phyloP scores from a whole-genome alignment of 2,888 invertebrate genomes.

The Cartodere bifasciata region DNA sequence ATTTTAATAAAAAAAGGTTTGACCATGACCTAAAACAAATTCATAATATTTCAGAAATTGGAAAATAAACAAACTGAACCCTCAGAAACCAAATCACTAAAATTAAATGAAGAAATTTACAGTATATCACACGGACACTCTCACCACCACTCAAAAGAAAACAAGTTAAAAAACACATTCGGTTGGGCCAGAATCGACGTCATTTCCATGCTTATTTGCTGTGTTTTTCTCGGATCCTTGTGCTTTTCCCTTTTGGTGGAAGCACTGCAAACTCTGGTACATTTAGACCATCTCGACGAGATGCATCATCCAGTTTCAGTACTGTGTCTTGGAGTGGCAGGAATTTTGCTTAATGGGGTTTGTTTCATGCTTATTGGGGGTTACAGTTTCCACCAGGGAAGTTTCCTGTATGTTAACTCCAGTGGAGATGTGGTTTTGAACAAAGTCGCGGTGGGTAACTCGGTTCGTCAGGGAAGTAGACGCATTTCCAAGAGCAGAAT shows the following conservation, averaged over 20 bases:
- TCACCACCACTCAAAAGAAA: too few species aligned
- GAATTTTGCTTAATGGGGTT: conserved; percentile 61
- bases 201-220: conserved; percentile 68
- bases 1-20: too few species aligned
- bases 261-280: conserved; percentile 66
- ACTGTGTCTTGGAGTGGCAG: conserved; percentile 54
- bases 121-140: too few species aligned
- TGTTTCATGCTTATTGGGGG: conserved; percentile 74
- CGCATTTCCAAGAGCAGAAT: conserved; percentile 36
- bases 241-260: conserved; percentile 72
- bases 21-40: too few species aligned
- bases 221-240: conserved; percentile 70
- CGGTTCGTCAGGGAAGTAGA: conserved; percentile 34
- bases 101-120: too few species aligned
- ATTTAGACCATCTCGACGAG: conserved; percentile 57
- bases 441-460: conserved; percentile 35
- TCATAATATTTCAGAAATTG: too few species aligned
- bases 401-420: conserved; percentile 51
- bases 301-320: conserved; percentile 66
- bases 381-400: conserved; percentile 61
- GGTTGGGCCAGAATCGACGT: conserved; percentile 88
- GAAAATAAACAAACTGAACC: too few species aligned
- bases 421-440: conserved; percentile 50
- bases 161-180: conserved; percentile 70
- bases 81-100: too few species aligned